Conservation (phyloP, 2,888 invertebrate genomes). For the Schrankia costaestrigalis region DNA sequence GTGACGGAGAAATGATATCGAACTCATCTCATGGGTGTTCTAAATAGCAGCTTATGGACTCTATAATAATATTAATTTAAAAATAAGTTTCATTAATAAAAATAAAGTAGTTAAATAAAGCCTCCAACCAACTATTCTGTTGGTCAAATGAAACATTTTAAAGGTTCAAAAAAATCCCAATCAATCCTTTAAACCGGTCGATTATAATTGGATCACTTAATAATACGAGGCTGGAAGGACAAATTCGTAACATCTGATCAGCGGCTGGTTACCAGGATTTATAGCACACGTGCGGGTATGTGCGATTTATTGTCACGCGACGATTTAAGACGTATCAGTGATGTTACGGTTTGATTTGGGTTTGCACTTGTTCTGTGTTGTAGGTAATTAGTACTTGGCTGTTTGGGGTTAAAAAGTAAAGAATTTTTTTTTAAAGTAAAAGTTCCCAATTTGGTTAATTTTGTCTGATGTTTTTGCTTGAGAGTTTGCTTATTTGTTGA, state of each 20-base stretch:
- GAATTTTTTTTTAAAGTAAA: neutral
- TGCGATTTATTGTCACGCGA: conserved; percentile 41
- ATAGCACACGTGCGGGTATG: conserved; percentile 36
- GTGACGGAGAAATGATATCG: no score
- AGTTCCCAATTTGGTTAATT: no score
- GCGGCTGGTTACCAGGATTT: conserved; percentile 42
- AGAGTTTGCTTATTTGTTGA: no score
- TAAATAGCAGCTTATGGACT: neutral
- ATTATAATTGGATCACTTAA: conserved; percentile 44
- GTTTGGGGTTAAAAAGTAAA: neutral
- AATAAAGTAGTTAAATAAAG: neutral
- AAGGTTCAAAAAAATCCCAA: conserved; percentile 4
- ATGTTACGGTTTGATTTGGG: conserved; percentile 19
- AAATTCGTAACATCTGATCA: conserved; percentile 46
- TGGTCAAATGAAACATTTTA: neutral
- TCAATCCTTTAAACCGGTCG: conserved; percentile 23
- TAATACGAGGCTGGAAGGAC: conserved; percentile 36
- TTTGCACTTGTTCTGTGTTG: conserved; percentile 24
- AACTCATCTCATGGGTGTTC: no score
- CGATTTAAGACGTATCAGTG: conserved; percentile 25
- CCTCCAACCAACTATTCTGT: neutral
- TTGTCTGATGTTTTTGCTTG: no score
- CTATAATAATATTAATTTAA: no score
- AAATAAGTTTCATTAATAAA: neutral
- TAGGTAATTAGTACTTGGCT: conserved; percentile 22